Base-by-base conservation (phyloP, 2,113 vertebrate genomes). In the Sebastes schlegelii region DNA sequence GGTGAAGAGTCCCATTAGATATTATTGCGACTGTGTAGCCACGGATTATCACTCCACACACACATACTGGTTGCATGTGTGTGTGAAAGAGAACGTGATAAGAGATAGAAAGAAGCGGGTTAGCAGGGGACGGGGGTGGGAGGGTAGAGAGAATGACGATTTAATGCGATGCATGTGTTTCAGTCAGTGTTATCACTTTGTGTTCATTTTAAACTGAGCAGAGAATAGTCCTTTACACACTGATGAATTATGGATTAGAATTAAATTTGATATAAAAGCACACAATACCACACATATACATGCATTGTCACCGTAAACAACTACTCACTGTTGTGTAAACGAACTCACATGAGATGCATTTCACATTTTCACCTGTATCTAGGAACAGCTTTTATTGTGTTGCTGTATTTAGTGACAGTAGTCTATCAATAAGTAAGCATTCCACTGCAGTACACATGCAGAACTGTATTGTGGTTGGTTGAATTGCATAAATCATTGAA, bases 131-230 rank as follows among this genome's bases (percentile, higher is more conserved):
- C 51, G 21, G 14, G 68, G 23, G 21, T 16, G 49, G n/a, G 40
- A 19, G n/a, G 34, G n/a, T n/a, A 0, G 34, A 34, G 34, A 2
- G 34, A 23, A 23, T 72, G 69, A 57, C 58, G 76, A 34, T 82
- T 83, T 87, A 88, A 92, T 89, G 74, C 42, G 72, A 85, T 83
- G 89, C 91, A 79, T 90, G 86, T 89, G 89, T 86, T 92, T 88
- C 68, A 60, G 77, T 90, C 87, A 55, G 68, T 23, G 73, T 83
- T 90, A 88, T 91, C 92, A 92, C 89, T 92, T 85, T 89, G 83
- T 76, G 83, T 92, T 92, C 86, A 86, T 92, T 87, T 84, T 86
- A 86, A 85, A 80, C 67, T 13, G 43, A 82, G 70, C 68, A n/a
- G 75, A 55, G 82, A 90, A 70, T 82, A 86, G 86, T 88, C 91